Conservation (phyloP, 2,113 vertebrate species). For the Varanus salvator region DNA sequence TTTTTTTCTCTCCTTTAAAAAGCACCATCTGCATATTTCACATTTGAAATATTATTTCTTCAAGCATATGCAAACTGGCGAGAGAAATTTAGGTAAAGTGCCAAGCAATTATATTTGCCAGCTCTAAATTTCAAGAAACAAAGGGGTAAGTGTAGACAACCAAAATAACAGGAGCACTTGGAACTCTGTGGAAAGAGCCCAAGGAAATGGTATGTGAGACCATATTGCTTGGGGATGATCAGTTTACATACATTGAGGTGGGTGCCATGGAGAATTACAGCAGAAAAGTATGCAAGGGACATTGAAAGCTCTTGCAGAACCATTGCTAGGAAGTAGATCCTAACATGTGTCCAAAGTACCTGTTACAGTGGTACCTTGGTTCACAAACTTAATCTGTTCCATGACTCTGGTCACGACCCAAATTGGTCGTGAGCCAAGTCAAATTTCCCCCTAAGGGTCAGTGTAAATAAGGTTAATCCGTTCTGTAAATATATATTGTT, state of each 20-base stretch:
- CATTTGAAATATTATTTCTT: constrained; percentile 30
- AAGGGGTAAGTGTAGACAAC: not conserved
- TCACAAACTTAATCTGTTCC: too few species aligned
- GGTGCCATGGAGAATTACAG: not conserved
- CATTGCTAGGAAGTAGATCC: not conserved
- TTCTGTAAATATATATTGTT: too few species aligned
- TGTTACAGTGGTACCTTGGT: not conserved
- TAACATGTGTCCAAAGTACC: not conserved
- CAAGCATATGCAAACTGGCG: constrained; percentile 28
- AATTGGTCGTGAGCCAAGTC: too few species aligned
- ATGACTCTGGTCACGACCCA: too few species aligned
- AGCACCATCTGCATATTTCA: constrained; percentile 25
- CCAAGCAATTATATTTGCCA: constrained; percentile 22
- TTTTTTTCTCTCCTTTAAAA: not conserved
- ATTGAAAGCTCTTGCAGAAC: not conserved
- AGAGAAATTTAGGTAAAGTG: constrained; percentile 13
- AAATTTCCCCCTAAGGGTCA: too few species aligned
- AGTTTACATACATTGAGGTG: not conserved
- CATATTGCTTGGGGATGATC: not conserved
- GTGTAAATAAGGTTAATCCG: too few species aligned
- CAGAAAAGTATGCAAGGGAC: not conserved
- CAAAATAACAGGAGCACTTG: not conserved
- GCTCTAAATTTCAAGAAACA: constrained; percentile 12
- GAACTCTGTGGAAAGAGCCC: not conserved
- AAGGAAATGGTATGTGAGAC: not conserved